Conservation (phyloP, 64 coral and sea anemone species). For the Pocillopora verrucosa region DNA sequence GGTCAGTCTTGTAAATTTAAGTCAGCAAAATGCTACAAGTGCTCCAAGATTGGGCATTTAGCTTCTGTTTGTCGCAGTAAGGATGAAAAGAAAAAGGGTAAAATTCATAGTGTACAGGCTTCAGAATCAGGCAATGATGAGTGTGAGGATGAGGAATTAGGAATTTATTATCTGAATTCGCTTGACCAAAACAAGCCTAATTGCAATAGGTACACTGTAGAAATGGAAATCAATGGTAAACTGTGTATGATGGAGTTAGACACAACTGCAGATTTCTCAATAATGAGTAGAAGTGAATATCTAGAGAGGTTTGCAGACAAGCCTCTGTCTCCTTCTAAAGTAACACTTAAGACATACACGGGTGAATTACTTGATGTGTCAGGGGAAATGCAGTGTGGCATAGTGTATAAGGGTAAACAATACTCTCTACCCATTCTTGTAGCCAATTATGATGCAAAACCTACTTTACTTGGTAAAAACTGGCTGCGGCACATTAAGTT, state of each 20-base stretch:
- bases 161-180: no score
- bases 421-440: not conserved
- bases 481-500: conserved; percentile 16
- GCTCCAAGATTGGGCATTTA: conserved; percentile 61
- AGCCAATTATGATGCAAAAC: not conserved
- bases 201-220: conserved; percentile 31
- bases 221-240: conserved; percentile 54
- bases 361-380: conserved; percentile 34
- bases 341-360: conserved; percentile 42
- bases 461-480: not conserved
- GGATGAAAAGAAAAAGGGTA: conserved; percentile 23
- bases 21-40: conserved; percentile 63
- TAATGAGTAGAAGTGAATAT: conserved; percentile 54
- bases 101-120: conserved; percentile 38
- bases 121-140: conserved; percentile 25
- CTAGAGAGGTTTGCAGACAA: conserved; percentile 34
- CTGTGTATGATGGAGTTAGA: conserved; percentile 64
- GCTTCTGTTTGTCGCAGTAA: conserved; percentile 55
- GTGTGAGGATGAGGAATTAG: no score
- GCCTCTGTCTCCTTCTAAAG: conserved; percentile 5
- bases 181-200: conserved; percentile 19
- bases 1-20: conserved; percentile 62
- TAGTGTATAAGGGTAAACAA: conserved; percentile 11
- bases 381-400: conserved; percentile 23
- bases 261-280: conserved; percentile 54